A percentile compares a stretch with the other conserved stretches of the same genome.
Evolutionary conservation across 2,888 invertebrate genomes (phyloP).

Genomic region (Crioceris asparagi): DNA sequence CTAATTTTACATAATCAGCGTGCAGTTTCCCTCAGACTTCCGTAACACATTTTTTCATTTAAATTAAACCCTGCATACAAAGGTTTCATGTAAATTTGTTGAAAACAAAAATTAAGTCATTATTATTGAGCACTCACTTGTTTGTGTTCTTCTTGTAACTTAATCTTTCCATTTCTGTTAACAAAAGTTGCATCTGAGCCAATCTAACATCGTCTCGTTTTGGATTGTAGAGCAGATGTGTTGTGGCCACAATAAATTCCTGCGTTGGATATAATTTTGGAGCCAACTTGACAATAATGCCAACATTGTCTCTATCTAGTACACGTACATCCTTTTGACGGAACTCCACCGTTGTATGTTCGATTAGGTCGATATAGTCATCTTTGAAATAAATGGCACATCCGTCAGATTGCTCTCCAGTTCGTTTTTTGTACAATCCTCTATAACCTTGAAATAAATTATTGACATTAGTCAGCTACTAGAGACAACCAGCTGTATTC

Average conservation of each 20-base stretch:
- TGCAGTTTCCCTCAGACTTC: too few relatives aligned
- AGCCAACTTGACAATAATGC: conserved; percentile 63
- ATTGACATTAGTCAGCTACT: too few relatives aligned
- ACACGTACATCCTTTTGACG: conserved; percentile 49
- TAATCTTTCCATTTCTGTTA: conserved; percentile 76
- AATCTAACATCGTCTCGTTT: conserved; percentile 78
- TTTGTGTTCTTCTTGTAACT: conserved; percentile 39
- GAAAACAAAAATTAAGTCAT: too few relatives aligned
- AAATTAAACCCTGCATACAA: too few relatives aligned
- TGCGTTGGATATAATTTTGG: conserved; percentile 41
- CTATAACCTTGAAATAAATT: conserved; percentile 48
- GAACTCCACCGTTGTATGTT: conserved; percentile 61
- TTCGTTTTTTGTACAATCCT: conserved; percentile 74
- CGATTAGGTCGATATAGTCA: conserved; percentile 53
- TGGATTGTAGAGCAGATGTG: conserved; percentile 91
- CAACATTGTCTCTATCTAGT: conserved; percentile 82
- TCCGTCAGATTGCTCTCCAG: conserved; percentile 73
- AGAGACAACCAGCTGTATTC: too few relatives aligned
- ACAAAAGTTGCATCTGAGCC: conserved; percentile 73
- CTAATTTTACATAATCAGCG: too few relatives aligned
- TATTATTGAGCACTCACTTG: too few relatives aligned
- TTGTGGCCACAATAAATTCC: conserved; percentile 74
- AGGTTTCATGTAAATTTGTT: too few relatives aligned
- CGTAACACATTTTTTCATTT: too few relatives aligned
- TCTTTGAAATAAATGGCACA: conserved; percentile 78